These are phyloP conservation scores for Drosophila melanosoma DNA, from an alignment of 2,888 invertebrate genomes.

Conservation along the genomic window DNA sequence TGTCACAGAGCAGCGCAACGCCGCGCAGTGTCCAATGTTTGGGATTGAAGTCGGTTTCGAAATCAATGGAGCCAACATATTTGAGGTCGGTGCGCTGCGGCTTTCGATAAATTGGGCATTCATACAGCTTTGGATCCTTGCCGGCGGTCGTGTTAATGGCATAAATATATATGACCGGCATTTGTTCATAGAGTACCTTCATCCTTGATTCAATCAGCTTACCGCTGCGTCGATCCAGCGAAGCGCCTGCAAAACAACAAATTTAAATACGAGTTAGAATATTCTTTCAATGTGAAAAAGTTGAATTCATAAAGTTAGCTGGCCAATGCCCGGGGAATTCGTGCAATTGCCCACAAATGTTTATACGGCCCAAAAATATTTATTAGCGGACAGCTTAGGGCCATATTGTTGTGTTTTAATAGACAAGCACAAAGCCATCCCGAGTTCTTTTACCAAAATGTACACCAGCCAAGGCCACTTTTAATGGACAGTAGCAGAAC, in stretches of 20 bases:
- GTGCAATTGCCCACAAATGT: conserved; percentile 30
- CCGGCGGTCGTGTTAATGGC: conserved; percentile 97
- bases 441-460: conserved; percentile 1
- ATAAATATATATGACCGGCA: conserved; percentile 98
- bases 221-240: conserved; percentile 93
- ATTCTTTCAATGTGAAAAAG: conserved; percentile 31
- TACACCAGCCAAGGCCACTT: neutral
- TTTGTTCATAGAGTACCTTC: conserved; percentile 96
- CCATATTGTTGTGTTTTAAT: conserved; percentile 41
- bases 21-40: conserved; percentile 98
- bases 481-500: neutral
- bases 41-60: conserved; percentile 96
- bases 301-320: conserved; percentile 33
- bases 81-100: conserved; percentile 97
- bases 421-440: conserved; percentile 28
- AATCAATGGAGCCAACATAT: conserved; percentile 97
- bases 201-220: conserved; percentile 96
- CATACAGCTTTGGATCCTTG: conserved; percentile 95
- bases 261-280: conserved; percentile 18
- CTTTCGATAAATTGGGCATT: conserved; percentile 98
- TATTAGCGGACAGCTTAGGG: conserved; percentile 44
- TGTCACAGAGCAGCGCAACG: conserved; percentile 98
- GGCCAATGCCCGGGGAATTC: conserved; percentile 16
- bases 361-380: conserved; percentile 40
- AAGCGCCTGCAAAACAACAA: conserved; percentile 87